Percentiles rank a stretch among this genome's conserved stretches.
phyloP scores from a whole-genome alignment of 2,113 vertebrate genomes.

The Buteo buteo region DNA sequence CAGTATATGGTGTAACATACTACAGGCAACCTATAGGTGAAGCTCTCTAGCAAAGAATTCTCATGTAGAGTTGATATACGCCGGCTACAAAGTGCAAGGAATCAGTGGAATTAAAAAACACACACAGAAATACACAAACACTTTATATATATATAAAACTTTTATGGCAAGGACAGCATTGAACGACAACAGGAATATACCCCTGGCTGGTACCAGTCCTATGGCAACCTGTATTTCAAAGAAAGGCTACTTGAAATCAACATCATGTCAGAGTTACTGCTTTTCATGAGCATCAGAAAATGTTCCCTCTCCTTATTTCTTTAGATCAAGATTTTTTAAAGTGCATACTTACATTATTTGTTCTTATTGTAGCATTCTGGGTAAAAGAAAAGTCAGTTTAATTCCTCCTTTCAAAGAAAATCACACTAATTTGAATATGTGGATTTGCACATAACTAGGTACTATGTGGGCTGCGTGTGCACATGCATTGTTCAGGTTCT shows the following conservation, averaged over 20 bases:
- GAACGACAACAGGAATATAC: neutral
- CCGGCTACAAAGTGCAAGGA: neutral
- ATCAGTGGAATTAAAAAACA: neutral
- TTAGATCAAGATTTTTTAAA: neutral
- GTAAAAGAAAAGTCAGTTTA: conserved; percentile 12
- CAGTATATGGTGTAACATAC: neutral
- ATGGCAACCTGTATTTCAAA: neutral
- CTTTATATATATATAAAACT: neutral
- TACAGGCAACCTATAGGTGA: neutral
- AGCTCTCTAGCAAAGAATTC: neutral
- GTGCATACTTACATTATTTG: neutral
- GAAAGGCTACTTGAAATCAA: neutral
- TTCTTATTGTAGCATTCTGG: neutral
- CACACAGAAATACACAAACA: too few species aligned
- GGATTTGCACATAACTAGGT: neutral
- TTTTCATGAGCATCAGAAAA: neutral
- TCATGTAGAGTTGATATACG: neutral
- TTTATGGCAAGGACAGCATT: neutral
- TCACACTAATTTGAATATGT: neutral
- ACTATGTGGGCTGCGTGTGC: neutral
- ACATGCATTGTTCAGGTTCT: neutral
- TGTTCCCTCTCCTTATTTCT: neutral
- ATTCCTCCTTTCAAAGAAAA: conserved; percentile 26
- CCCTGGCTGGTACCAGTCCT: neutral
- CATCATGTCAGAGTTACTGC: neutral